Percentiles rank a stretch among this genome's conserved stretches.
phyloP scores from a whole-genome alignment of 2,888 invertebrate species.

The Rhagonycha lutea region DNA sequence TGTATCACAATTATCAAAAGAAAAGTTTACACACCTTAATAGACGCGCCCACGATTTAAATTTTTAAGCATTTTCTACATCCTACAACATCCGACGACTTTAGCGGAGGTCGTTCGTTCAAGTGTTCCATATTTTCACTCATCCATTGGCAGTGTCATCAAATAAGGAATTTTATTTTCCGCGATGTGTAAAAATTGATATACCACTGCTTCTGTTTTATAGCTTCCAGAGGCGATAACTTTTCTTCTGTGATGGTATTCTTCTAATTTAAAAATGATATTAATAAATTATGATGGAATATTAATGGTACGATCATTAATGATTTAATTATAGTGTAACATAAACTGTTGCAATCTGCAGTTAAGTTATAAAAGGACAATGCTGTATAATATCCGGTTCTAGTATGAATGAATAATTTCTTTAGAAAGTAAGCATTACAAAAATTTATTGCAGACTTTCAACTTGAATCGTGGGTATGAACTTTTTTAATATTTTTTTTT shows the following conservation, averaged over 20 bases:
- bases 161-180: neutral
- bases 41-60: constrained; percentile 8
- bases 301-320: neutral
- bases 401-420: neutral
- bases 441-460: neutral
- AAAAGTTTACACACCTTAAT: constrained; percentile 9
- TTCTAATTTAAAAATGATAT: too few species aligned
- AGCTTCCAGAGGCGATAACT: neutral
- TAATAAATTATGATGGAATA: neutral
- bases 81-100: constrained; percentile 22
- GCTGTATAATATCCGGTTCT: neutral
- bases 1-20: neutral
- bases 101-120: constrained; percentile 8
- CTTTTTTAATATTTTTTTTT: too few species aligned
- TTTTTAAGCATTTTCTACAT: constrained; percentile 11
- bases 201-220: neutral
- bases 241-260: neutral
- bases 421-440: neutral
- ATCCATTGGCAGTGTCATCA: neutral
- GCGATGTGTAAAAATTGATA: neutral
- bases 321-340: neutral
- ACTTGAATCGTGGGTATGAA: neutral
- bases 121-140: neutral
- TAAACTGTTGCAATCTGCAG: neutral
- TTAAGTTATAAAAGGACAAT: neutral